phyloP scores from a whole-genome alignment of 2,797 vertebrate species.

The Enteromius paludinosus region DNA sequence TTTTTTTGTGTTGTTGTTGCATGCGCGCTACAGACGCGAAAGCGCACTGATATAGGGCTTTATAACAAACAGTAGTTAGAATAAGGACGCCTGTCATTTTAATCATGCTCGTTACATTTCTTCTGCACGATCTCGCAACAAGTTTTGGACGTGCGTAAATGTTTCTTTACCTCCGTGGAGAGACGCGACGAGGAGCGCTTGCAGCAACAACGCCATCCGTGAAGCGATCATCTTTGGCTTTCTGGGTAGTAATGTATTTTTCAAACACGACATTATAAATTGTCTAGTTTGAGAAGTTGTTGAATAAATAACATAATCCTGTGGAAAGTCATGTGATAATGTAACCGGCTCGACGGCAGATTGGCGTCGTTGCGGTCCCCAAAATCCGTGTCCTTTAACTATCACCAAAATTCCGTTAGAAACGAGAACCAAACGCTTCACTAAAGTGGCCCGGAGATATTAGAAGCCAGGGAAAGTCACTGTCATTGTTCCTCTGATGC shows the following conservation, averaged over 20 bases:
- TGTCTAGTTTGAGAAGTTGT: conserved; percentile 8
- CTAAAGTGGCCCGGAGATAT: conserved; percentile 6
- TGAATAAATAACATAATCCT: conserved; percentile 44
- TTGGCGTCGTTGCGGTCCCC: neutral
- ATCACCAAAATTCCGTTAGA: conserved; percentile 27
- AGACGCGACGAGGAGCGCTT: conserved; percentile 43
- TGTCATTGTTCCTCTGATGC: neutral
- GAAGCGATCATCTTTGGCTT: conserved; percentile 48
- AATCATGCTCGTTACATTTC: neutral
- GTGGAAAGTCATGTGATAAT: conserved; percentile 8
- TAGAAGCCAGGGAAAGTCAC: conserved; percentile 13
- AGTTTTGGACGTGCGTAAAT: conserved; percentile 39
- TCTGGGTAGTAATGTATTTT: conserved; percentile 12
- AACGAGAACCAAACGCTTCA: neutral
- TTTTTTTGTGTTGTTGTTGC: neutral
- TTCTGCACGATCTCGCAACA: conserved; percentile 35
- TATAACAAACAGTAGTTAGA: neutral
- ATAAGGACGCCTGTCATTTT: neutral
- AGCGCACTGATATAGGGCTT: neutral
- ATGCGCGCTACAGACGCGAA: neutral
- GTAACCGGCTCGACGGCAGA: neutral
- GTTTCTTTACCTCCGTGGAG: conserved; percentile 50
- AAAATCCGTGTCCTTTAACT: conserved; percentile 24
- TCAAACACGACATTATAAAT: conserved; percentile 19
- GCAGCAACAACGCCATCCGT: conserved; percentile 36